Conservation (phyloP, 2,888 invertebrate species). For the Ptilodon capucinus region DNA sequence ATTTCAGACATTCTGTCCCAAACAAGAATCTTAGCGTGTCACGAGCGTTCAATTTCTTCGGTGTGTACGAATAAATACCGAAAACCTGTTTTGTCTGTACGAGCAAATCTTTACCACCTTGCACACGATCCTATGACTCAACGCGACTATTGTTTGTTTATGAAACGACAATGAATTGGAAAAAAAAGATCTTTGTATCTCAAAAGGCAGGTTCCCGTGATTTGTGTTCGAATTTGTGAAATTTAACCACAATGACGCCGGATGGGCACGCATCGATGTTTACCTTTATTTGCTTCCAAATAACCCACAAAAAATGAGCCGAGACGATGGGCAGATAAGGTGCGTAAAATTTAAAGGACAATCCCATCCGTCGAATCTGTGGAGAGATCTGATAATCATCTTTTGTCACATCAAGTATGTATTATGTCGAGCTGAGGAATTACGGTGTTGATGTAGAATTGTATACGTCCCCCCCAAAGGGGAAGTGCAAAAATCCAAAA, state of each 20-base stretch:
- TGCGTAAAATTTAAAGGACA: conserved; percentile 36
- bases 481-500: too few relatives aligned
- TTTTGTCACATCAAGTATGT: background rate
- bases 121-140: conserved; percentile 5
- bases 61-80: background rate
- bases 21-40: background rate
- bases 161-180: conserved; percentile 21
- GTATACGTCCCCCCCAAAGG: too few relatives aligned
- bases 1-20: background rate
- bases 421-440: background rate
- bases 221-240: conserved; percentile 31
- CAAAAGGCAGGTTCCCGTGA: conserved; percentile 27
- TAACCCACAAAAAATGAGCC: conserved; percentile 55
- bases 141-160: conserved; percentile 20
- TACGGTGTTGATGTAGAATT: background rate
- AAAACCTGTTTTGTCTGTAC: background rate
- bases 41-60: background rate
- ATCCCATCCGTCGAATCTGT: conserved; percentile 7
- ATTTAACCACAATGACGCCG: conserved; percentile 59
- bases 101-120: conserved; percentile 6
- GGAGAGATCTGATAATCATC: background rate
- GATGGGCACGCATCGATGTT: conserved; percentile 62
- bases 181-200: conserved; percentile 19
- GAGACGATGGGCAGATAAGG: conserved; percentile 52
- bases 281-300: conserved; percentile 65